Evolutionary conservation across 2,113 vertebrate species (phyloP).

Genomic region (Toxotes chatareus): DNA sequence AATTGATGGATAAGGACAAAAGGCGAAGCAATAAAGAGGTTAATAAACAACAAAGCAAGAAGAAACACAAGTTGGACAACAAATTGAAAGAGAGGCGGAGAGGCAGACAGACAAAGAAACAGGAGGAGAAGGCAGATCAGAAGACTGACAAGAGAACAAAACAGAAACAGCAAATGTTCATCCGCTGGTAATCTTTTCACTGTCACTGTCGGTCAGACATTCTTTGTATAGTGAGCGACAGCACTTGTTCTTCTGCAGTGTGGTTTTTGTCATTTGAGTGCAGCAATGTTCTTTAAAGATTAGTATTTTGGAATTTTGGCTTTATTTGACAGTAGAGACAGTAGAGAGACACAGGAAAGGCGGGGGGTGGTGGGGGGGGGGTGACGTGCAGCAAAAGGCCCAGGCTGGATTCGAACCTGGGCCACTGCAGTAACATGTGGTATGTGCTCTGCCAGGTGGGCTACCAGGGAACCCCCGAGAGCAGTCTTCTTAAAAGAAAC

Average conservation of each 20-base stretch:
- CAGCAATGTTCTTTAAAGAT: constrained; percentile 16
- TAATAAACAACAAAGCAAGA: constrained; percentile 11
- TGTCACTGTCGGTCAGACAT: constrained; percentile 6
- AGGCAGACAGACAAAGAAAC: constrained; percentile 36
- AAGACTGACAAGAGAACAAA: constrained; percentile 21
- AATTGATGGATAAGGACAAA: constrained; percentile 24
- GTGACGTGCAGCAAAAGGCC: too few relatives aligned
- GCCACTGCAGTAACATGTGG: too few relatives aligned
- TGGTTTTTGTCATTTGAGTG: constrained; percentile 5
- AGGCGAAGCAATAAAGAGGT: constrained; percentile 28
- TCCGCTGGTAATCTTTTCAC: constrained; percentile 17
- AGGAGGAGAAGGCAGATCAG: constrained; percentile 11
- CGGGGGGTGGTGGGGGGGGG: too few relatives aligned
- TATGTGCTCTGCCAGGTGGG: too few relatives aligned
- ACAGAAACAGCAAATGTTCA: constrained; percentile 67
- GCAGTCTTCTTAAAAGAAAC: neutral
- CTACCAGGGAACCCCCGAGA: too few relatives aligned
- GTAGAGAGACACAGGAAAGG: too few relatives aligned
- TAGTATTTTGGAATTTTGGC: too few relatives aligned
- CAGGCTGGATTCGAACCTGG: too few relatives aligned
- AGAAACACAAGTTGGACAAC: constrained; percentile 20
- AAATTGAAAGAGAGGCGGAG: constrained; percentile 23
- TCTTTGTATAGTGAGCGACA: constrained; percentile 40
- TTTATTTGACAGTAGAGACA: too few relatives aligned
- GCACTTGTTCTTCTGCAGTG: constrained; percentile 67